phyloP scores from a whole-genome alignment of 2,888 invertebrate genomes.

The Eupsilia transversa region DNA sequence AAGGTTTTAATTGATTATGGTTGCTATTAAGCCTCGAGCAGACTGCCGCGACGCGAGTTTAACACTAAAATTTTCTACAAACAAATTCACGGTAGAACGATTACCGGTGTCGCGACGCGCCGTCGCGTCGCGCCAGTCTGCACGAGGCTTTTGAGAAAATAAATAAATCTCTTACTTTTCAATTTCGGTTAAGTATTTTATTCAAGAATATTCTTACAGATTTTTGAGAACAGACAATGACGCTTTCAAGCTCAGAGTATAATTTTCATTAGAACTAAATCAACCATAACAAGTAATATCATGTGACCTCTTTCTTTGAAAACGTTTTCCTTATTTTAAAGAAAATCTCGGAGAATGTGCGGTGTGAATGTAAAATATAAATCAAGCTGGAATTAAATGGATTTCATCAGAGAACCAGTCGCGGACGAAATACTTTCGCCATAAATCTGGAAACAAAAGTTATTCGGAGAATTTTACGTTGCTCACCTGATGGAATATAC shows the following conservation, averaged over 20 bases:
- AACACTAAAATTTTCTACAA: no score
- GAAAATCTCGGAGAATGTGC: conserved; percentile 42
- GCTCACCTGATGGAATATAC: background rate
- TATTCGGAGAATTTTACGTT: conserved; percentile 27
- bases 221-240: background rate
- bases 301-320: conserved; percentile 18
- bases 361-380: conserved; percentile 44
- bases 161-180: background rate
- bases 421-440: conserved; percentile 38
- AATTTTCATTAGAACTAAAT: conserved; percentile 51
- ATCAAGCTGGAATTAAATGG: conserved; percentile 37
- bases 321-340: conserved; percentile 48
- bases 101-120: no score
- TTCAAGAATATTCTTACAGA: background rate
- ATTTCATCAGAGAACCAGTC: conserved; percentile 45
- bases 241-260: background rate
- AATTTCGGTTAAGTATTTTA: background rate
- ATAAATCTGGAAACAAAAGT: conserved; percentile 50
- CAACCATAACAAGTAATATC: conserved; percentile 21
- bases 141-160: no score
- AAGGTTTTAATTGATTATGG: conserved; percentile 7
- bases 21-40: no score
- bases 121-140: no score
- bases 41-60: no score
- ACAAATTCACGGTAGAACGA: no score